Conservation (phyloP, 2,113 vertebrate genomes). For the Tricholaema leucomelas region DNA sequence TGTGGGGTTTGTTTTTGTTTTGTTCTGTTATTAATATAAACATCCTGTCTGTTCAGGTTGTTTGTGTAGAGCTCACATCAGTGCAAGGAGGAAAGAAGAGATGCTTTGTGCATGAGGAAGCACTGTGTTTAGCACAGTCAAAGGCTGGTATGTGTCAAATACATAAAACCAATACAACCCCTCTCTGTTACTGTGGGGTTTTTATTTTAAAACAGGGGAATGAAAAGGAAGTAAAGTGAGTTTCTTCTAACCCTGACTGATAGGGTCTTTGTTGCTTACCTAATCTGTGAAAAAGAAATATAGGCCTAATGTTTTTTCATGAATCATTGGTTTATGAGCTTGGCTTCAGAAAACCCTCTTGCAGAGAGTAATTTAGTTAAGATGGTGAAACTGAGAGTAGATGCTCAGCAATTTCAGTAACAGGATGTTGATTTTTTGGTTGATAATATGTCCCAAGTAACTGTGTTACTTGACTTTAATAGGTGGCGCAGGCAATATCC, state of each 20-base stretch:
- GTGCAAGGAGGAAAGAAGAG: background rate
- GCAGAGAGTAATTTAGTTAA: constrained; percentile 20
- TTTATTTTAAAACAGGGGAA: background rate
- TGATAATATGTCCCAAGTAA: background rate
- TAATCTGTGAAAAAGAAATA: constrained; percentile 5
- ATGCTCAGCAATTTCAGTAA: background rate
- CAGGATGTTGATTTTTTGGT: background rate
- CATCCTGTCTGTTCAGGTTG: background rate
- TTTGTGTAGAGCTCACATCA: background rate
- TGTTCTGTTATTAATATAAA: background rate
- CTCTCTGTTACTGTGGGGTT: background rate
- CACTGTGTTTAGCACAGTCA: background rate
- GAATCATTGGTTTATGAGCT: constrained; percentile 1
- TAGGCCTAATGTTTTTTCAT: background rate
- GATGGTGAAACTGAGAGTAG: background rate
- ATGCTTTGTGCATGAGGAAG: background rate
- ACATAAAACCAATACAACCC: background rate
- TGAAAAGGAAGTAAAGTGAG: background rate
- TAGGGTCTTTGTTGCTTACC: background rate
- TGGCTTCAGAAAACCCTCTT: constrained; percentile 6
- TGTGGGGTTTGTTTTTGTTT: too few species aligned
- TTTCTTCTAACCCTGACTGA: background rate
- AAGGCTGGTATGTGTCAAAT: background rate
- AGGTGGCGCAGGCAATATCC: background rate
- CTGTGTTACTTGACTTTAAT: background rate